phyloP scores from a whole-genome alignment of 2,797 vertebrate species.

The Tokudaia tokunoshimensis region DNA sequence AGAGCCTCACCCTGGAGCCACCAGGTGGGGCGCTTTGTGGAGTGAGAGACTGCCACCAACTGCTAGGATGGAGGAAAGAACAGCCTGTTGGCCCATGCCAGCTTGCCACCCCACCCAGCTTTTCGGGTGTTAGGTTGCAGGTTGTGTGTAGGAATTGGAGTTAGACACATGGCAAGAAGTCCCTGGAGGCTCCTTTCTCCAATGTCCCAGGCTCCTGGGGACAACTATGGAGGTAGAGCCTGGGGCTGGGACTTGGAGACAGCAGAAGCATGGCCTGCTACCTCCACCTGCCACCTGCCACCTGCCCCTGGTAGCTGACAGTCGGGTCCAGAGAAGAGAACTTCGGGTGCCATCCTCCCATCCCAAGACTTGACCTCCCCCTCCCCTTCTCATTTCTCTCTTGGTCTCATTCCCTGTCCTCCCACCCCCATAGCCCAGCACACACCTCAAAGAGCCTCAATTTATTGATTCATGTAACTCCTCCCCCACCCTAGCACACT shows the following conservation, averaged over 20 bases:
- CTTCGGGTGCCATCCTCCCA: conserved; percentile 54
- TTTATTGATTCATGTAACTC: conserved; percentile 87
- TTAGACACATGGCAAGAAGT: neutral
- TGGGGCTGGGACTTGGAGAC: conserved; percentile 78
- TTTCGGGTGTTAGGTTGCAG: neutral
- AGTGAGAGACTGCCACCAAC: conserved; percentile 24
- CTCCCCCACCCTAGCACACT: conserved; percentile 68
- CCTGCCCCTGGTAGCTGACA: conserved; percentile 84
- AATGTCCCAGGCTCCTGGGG: conserved; percentile 81
- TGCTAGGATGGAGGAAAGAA: conserved; percentile 84
- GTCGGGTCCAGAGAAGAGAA: conserved; percentile 81
- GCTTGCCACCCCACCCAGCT: neutral
- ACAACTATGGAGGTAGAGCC: conserved; percentile 86
- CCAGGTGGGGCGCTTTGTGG: neutral
- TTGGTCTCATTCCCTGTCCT: conserved; percentile 58
- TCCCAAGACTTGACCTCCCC: conserved; percentile 73
- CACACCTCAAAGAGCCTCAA: conserved; percentile 88
- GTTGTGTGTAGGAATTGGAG: neutral
- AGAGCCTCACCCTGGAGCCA: too few species aligned
- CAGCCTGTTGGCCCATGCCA: conserved; percentile 57
- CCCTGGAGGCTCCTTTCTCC: neutral
- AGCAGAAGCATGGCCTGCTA: conserved; percentile 80
- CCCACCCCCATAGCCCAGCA: neutral
- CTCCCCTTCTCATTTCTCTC: conserved; percentile 46
- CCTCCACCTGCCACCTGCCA: conserved; percentile 83